Conservation (phyloP, 2,888 invertebrate species). For the Melitaea athalia region DNA sequence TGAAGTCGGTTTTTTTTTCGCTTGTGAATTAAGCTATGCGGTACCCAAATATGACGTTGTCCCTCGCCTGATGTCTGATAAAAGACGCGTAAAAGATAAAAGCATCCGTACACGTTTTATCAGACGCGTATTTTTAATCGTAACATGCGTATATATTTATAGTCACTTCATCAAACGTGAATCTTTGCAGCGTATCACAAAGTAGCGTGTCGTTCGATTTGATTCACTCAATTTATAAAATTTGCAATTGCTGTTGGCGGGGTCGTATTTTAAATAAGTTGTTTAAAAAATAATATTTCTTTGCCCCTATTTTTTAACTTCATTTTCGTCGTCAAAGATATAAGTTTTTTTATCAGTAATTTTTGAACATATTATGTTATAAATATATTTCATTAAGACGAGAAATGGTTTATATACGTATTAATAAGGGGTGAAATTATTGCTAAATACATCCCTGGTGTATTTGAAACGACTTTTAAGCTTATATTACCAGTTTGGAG, state of each 20-base stretch:
- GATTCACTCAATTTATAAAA: background rate
- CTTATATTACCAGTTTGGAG: background rate
- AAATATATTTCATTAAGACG: too few species aligned
- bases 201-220: background rate
- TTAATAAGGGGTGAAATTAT: background rate
- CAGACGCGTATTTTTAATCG: background rate
- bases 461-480: background rate
- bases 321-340: too few species aligned
- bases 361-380: too few species aligned
- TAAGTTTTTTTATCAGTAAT: too few species aligned
- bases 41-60: background rate
- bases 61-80: background rate
- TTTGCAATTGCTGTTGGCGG: background rate
- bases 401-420: too few species aligned
- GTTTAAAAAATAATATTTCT: too few species aligned
- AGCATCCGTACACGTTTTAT: background rate
- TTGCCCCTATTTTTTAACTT: too few species aligned
- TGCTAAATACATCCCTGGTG: background rate
- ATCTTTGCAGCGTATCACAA: background rate
- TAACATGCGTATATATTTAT: background rate
- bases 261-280: background rate
- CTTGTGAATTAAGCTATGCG: background rate
- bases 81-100: slow-evolving; percentile 1
- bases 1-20: too few species aligned
- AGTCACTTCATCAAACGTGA: background rate